Conservation (phyloP, 2,113 vertebrate species). For the Pipra filicauda region DNA sequence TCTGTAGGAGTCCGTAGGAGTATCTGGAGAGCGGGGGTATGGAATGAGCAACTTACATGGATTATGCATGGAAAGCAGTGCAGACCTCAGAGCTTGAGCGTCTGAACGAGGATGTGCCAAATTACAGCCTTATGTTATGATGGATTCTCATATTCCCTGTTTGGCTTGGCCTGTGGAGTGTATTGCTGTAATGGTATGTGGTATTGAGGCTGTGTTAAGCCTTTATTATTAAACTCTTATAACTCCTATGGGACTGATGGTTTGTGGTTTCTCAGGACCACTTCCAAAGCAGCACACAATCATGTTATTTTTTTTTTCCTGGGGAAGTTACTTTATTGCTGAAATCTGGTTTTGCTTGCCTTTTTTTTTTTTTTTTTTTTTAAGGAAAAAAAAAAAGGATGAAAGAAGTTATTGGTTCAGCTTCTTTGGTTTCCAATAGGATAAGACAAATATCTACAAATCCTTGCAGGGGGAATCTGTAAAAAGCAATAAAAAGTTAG, state of each 20-base stretch:
- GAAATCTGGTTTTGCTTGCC: background rate
- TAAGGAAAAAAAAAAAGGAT: background rate
- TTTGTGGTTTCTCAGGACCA: slow-evolving; percentile 65
- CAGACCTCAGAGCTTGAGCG: background rate
- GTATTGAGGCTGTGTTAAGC: slow-evolving; percentile 27
- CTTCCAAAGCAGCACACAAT: slow-evolving; percentile 20
- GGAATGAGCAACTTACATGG: background rate
- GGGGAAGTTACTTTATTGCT: slow-evolving; percentile 10
- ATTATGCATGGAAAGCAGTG: background rate
- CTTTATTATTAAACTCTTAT: slow-evolving; percentile 63
- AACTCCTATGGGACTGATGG: slow-evolving; percentile 36
- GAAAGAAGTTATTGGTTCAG: background rate
- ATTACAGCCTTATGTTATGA: background rate
- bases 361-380: background rate
- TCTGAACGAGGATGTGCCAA: background rate
- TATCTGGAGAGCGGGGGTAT: background rate
- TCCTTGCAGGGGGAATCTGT: background rate
- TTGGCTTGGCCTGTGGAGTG: slow-evolving; percentile 18
- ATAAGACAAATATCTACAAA: background rate
- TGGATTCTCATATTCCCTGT: background rate
- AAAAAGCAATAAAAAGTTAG: background rate
- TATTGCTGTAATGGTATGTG: slow-evolving; percentile 34
- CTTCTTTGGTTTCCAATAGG: background rate
- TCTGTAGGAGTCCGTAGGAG: background rate
- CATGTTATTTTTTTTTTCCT: background rate